Base-by-base conservation (phyloP, 2,113 vertebrate genomes). In the Myocastor coypus region DNA sequence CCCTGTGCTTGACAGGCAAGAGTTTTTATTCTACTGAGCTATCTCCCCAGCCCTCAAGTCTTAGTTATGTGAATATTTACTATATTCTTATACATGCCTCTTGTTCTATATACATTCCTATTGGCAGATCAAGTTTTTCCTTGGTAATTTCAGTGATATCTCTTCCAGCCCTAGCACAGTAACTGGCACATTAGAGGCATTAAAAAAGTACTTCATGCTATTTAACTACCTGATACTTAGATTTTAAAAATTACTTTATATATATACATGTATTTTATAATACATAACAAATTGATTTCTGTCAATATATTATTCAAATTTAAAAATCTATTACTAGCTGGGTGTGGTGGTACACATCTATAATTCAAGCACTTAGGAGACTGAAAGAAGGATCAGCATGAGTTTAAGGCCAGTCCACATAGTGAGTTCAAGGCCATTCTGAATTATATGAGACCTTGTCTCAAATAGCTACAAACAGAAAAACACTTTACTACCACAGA, bases 231-330 rank as follows among this genome's bases (percentile, higher is more conserved):
- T 86, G 28, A 73, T 86, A 81, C 52, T n/a, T n/a, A n/a, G n/a
- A n/a, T n/a, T n/a, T n/a, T n/a, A n/a, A n/a, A n/a, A n/a, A n/a
- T n/a, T n/a, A n/a, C n/a, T n/a, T n/a, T n/a, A n/a, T n/a, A n/a
- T n/a, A n/a, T n/a, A n/a, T 24, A 73, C 32, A 69, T 42, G 12
- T 63, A 82, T 52, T 71, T 92, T 83, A 86, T 82, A 92, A 64
- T 80, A 17, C 22, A 94, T 86, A 61, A 52, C 64, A 93, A 93
- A 37, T 93, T 40, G 80, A 69, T 37, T n/a, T n/a, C 63, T 91
- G 24, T 59, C 81, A 73, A 73, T 20, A 22, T 78, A 26, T 20
- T 55, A 55, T 34, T 88, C 8, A 30, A 61, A 55, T 73, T 71
- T 69, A 91, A 64, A 87, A 95, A 81, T 26, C 80, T 1, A 46